Base-by-base conservation (phyloP, 2,888 invertebrate genomes). In the Plebejus anna region DNA sequence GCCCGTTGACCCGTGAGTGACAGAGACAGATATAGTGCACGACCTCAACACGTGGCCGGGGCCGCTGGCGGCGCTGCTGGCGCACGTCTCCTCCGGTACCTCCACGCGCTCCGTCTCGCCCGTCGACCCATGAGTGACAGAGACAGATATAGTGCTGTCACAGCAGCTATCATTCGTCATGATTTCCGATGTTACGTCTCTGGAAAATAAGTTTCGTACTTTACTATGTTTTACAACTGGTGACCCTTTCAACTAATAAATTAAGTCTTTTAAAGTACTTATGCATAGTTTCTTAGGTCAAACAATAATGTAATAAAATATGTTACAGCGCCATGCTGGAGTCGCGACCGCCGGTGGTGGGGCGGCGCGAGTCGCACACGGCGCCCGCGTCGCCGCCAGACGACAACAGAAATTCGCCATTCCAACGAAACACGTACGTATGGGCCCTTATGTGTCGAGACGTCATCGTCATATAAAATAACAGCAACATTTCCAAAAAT, bases 81-180 rank as follows among this genome's bases (percentile, higher is more conserved):
- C 94, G 79, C 94, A 91, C 84, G 92, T 94, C 76, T 94, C 94
- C 73, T 94, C 95, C 2, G 95, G 94, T 70, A 94, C 94, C 77
- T 95, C 94, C 80, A 95, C 95, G 13, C 86, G 95, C 80, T 95
- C 95, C 78, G 94, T 95, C 75, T 96, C 96, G 4, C 96, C 96
- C 1, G 94, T 94, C 1, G 96, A 96, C 82, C 88, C 88, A 91
- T 91, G 47, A 22, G 72, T 70, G 36, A 59, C 59, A 22, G n/a
- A n/a, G 59, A 22, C n/a, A 22, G 59, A 16, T 59, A 6, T 22
- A 59, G n/a, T 4, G 11, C 4, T 22, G 22, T 22, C 22, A 22
- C 22, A 22, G 22, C 22, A 22, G 22, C 22, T 22, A 22, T 22
- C 22, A 22, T 22, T 22, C 22, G 22, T 22, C 22, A 38, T 38